phyloP scores from a whole-genome alignment of 1,140 invertebrate species.

The Meteorus sp. region DNA sequence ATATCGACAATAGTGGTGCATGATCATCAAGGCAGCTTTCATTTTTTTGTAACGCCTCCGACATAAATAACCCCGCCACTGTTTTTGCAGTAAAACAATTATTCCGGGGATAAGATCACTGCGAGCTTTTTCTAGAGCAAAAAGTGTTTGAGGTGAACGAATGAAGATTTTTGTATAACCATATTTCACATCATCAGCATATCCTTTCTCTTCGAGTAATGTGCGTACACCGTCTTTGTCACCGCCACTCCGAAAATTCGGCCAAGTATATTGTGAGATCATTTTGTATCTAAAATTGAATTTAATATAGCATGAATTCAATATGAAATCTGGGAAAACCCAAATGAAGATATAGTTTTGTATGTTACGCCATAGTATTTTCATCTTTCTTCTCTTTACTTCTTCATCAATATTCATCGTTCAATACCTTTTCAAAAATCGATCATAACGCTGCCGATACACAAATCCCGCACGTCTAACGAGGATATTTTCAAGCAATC shows the following conservation, averaged over 20 bases:
- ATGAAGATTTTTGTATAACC: constrained; percentile 96
- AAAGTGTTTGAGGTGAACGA: constrained; percentile 84
- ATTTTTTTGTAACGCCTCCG: constrained; percentile 80
- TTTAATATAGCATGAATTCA: too few species aligned
- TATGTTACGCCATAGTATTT: too few species aligned
- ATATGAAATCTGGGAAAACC: too few species aligned
- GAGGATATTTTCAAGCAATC: constrained; percentile 89
- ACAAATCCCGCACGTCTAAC: constrained; percentile 93
- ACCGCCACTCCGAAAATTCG: constrained; percentile 78
- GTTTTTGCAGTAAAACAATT: constrained; percentile 90
- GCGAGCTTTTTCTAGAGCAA: constrained; percentile 80
- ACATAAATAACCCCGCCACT: constrained; percentile 83
- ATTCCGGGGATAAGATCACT: constrained; percentile 85
- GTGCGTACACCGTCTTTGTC: constrained; percentile 82
- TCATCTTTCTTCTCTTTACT: constrained; percentile 4
- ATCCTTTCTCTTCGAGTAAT: constrained; percentile 78
- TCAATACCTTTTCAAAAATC: constrained; percentile 79
- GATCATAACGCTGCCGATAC: constrained; percentile 85
- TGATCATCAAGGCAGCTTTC: constrained; percentile 81
- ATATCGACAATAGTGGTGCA: constrained; percentile 81
- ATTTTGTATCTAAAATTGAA: constrained; percentile 85
- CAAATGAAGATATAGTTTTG: too few species aligned
- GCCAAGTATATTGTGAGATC: constrained; percentile 93
- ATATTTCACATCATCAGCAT: constrained; percentile 85
- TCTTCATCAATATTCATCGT: constrained; percentile 9